Percentiles rank a stretch among this genome's conserved stretches.
Evolutionary conservation across 2,888 invertebrate genomes (phyloP).

Genomic region (Ephialtes manifestator): DNA sequence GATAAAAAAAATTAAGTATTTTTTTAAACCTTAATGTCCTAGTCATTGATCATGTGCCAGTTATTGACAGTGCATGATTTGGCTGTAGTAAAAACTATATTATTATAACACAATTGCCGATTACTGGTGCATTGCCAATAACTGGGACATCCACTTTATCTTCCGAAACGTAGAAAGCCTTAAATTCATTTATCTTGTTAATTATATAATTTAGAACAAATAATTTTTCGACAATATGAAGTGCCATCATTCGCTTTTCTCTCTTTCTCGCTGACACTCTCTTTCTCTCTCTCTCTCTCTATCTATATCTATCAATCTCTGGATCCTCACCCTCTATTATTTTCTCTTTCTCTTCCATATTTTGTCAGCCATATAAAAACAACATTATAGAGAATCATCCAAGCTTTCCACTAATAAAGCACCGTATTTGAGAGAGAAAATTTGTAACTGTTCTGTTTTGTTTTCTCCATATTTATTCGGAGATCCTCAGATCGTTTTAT

Average conservation of each 20-base stretch:
- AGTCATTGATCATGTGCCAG: too few species aligned
- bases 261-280: conserved; percentile 73
- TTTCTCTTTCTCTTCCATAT: conserved; percentile 29
- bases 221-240: conserved; percentile 47
- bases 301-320: conserved; percentile 43
- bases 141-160: conserved; percentile 8
- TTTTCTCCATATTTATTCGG: conserved; percentile 22
- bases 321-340: conserved; percentile 9
- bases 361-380: conserved; percentile 27
- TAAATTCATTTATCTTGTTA: conserved; percentile 17
- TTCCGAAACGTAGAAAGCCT: conserved; percentile 3
- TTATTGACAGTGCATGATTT: too few species aligned
- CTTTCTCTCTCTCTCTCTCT: conserved; percentile 60
- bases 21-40: too few species aligned
- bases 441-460: conserved; percentile 30
- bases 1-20: too few species aligned
- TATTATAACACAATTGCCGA: too few species aligned
- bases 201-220: conserved; percentile 14
- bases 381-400: conserved; percentile 24
- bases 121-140: too few species aligned
- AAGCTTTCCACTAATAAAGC: conserved; percentile 52
- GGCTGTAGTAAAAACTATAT: too few species aligned
- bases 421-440: conserved; percentile 48
- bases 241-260: conserved; percentile 65
- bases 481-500: conserved; percentile 24